Evolutionary conservation across 2,888 invertebrate species (phyloP).

Genomic region (Drosophila kuntzei): DNA sequence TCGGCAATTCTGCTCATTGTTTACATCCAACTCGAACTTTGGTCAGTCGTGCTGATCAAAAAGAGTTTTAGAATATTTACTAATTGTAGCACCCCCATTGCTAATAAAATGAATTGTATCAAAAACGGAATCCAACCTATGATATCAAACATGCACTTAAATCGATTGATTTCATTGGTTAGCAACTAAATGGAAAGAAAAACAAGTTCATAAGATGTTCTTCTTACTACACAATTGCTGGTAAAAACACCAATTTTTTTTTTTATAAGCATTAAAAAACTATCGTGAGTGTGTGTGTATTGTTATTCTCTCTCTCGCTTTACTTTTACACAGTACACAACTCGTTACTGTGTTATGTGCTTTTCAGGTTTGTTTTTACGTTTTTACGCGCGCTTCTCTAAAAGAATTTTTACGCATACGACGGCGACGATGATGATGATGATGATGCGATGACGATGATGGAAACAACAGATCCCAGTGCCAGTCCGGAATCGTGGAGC

Average conservation of each 20-base stretch:
- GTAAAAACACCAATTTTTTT: constrained; percentile 50
- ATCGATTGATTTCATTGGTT: constrained; percentile 4
- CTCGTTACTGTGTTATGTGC: constrained; percentile 38
- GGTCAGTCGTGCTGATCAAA: constrained; percentile 4
- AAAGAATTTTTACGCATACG: constrained; percentile 75
- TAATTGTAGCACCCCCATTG: too few relatives aligned
- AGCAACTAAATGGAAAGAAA: constrained; percentile 13
- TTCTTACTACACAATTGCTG: constrained; percentile 45
- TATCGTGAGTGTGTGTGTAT: constrained; percentile 16
- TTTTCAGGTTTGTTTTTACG: constrained; percentile 66
- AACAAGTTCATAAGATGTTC: constrained; percentile 22
- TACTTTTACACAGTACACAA: constrained; percentile 36
- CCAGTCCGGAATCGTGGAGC: constrained; percentile 50
- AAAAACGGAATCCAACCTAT: not conserved
- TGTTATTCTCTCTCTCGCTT: constrained; percentile 25
- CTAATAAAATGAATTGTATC: constrained; percentile 5
- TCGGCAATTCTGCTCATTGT: constrained; percentile 1
- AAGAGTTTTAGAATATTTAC: not conserved
- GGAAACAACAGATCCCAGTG: constrained; percentile 62
- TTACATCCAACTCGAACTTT: constrained; percentile 8
- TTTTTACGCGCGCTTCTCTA: constrained; percentile 65
- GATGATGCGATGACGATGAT: constrained; percentile 28
- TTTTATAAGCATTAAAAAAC: constrained; percentile 31
- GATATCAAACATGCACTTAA: constrained; percentile 3
- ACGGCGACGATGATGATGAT: constrained; percentile 22